phyloP scores from a whole-genome alignment of 2,113 vertebrate species.

The Rhynchomys soricoides region DNA sequence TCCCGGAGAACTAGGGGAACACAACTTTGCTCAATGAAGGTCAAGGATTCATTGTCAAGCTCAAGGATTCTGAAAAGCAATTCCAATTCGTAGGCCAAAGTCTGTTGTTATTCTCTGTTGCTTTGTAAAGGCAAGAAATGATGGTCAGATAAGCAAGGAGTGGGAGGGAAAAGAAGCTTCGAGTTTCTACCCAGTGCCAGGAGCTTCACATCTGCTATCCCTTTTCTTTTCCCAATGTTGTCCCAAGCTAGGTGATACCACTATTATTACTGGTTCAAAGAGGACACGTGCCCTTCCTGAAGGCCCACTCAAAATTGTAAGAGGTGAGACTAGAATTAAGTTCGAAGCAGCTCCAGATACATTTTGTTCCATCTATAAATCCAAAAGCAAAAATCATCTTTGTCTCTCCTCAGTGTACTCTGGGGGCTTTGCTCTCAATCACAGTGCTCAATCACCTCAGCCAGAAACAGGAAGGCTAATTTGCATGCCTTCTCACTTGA shows the following conservation, averaged over 20 bases:
- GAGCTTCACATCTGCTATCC: neutral
- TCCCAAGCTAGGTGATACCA: neutral
- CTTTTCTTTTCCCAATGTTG: neutral
- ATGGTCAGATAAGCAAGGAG: neutral
- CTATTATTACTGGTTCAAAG: neutral
- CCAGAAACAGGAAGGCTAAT: neutral
- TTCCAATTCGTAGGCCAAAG: neutral
- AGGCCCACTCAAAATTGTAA: neutral
- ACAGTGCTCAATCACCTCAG: neutral
- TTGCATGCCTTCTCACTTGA: neutral
- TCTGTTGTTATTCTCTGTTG: neutral
- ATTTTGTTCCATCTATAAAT: conserved; percentile 10
- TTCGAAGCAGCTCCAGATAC: neutral
- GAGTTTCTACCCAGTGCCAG: neutral
- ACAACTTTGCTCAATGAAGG: neutral
- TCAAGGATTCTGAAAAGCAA: conserved; percentile 19
- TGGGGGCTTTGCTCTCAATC: neutral
- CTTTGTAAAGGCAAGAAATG: conserved; percentile 24
- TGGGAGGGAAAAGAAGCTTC: neutral
- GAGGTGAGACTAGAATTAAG: neutral
- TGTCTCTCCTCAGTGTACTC: neutral
- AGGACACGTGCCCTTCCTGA: neutral
- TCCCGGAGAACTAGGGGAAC: neutral
- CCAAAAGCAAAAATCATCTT: neutral
- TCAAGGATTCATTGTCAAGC: conserved; percentile 9